These are phyloP conservation scores for Chiloscyllium plagiosum DNA, from an alignment of 2,113 vertebrate genomes.

Conservation along the genomic window DNA sequence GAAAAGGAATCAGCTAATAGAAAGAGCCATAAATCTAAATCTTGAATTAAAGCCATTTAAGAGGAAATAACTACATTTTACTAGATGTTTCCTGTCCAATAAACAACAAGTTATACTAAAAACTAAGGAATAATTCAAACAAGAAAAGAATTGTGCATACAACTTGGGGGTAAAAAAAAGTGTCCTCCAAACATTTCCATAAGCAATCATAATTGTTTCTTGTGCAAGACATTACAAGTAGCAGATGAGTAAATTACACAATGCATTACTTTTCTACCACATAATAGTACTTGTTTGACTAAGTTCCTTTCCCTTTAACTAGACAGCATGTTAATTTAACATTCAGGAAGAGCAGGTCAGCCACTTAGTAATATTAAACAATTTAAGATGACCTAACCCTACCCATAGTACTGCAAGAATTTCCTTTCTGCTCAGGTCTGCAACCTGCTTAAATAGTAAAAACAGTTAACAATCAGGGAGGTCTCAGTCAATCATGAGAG, in stretches of 20 bases:
- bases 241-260: conserved; percentile 30
- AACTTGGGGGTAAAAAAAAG: neutral
- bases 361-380: conserved; percentile 38
- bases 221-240: conserved; percentile 24
- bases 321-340: conserved; percentile 24
- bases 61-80: neutral
- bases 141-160: neutral
- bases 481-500: conserved; percentile 35
- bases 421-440: conserved; percentile 33
- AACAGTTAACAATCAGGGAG: conserved; percentile 36
- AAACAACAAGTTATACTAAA: neutral
- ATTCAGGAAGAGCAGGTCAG: conserved; percentile 33
- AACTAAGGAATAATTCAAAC: neutral
- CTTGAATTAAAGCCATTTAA: neutral
- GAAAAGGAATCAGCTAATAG: neutral
- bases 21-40: neutral
- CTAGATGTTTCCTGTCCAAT: neutral
- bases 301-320: conserved; percentile 29
- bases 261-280: conserved; percentile 19
- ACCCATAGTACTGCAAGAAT: conserved; percentile 33
- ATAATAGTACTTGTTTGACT: conserved; percentile 24
- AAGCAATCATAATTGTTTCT: conserved; percentile 17
- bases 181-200: neutral
- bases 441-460: conserved; percentile 33
- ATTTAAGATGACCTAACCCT: conserved; percentile 35